These are phyloP conservation scores for Apamea anceps DNA, from an alignment of 2,888 invertebrate species.

Conservation along the genomic window DNA sequence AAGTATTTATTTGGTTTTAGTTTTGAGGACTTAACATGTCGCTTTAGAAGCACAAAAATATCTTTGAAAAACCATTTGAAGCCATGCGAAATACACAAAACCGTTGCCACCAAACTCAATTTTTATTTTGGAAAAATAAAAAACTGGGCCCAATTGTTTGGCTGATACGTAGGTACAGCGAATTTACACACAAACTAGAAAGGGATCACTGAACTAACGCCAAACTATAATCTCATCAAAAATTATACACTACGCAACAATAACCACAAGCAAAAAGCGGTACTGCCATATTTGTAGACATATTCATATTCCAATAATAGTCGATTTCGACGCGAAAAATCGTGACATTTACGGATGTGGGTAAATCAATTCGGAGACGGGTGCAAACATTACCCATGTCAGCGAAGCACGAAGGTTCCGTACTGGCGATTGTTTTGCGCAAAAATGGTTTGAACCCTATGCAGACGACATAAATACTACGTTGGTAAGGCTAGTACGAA, in stretches of 20 bases:
- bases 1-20: not conserved
- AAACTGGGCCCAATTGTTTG: not conserved
- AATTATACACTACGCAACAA: constrained; percentile 44
- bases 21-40: not conserved
- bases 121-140: not conserved
- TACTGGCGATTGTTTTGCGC: constrained; percentile 80
- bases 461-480: constrained; percentile 80
- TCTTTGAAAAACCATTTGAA: not conserved
- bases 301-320: constrained; percentile 76
- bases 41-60: not conserved
- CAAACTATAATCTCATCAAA: constrained; percentile 31
- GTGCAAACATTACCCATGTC: constrained; percentile 86
- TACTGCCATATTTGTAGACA: constrained; percentile 62
- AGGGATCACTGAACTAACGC: constrained; percentile 40
- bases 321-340: constrained; percentile 76
- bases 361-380: constrained; percentile 84
- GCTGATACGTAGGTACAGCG: not conserved
- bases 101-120: not conserved
- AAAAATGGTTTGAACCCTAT: constrained; percentile 84
- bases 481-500: constrained; percentile 66
- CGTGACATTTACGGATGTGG: constrained; percentile 87
- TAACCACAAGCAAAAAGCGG: constrained; percentile 47
- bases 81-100: not conserved
- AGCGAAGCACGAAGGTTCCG: constrained; percentile 74
- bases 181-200: constrained; percentile 18